phyloP scores from a whole-genome alignment of 92 coral and sea anemone genomes.

The Meandrina meandrites region DNA sequence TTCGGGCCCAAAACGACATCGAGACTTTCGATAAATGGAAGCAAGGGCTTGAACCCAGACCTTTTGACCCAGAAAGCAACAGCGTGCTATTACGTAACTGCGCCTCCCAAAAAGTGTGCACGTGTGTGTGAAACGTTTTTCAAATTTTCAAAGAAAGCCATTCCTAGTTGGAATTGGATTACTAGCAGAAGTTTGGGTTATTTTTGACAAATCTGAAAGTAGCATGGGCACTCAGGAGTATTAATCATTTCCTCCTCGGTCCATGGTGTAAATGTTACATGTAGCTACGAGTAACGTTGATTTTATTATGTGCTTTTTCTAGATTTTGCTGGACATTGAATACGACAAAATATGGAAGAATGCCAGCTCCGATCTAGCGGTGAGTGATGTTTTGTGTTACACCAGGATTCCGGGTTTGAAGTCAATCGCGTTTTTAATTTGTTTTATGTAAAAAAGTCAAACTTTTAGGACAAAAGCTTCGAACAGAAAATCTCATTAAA shows the following conservation, averaged over 20 bases:
- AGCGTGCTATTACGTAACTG: no score
- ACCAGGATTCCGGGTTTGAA: no score
- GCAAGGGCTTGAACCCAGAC: neutral
- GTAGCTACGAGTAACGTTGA: neutral
- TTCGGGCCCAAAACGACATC: no score
- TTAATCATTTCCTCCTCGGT: neutral
- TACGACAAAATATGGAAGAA: constrained; percentile 64
- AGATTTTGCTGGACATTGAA: constrained; percentile 73
- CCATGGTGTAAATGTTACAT: neutral
- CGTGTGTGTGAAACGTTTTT: no score
- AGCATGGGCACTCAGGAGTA: neutral
- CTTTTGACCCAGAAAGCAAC: neutral
- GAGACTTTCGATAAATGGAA: no score
- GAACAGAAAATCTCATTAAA: no score
- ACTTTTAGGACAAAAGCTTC: no score
- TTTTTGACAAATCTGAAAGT: neutral
- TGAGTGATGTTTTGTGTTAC: constrained; percentile 37
- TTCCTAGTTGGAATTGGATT: neutral
- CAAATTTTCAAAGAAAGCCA: neutral
- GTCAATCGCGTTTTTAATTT: no score
- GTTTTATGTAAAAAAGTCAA: no score
- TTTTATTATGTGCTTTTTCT: neutral
- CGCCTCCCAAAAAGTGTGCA: no score
- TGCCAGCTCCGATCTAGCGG: constrained; percentile 67
- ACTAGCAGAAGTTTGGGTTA: neutral